Evolutionary conservation across 2,113 vertebrate genomes (phyloP).

Genomic region (Solea solea): DNA sequence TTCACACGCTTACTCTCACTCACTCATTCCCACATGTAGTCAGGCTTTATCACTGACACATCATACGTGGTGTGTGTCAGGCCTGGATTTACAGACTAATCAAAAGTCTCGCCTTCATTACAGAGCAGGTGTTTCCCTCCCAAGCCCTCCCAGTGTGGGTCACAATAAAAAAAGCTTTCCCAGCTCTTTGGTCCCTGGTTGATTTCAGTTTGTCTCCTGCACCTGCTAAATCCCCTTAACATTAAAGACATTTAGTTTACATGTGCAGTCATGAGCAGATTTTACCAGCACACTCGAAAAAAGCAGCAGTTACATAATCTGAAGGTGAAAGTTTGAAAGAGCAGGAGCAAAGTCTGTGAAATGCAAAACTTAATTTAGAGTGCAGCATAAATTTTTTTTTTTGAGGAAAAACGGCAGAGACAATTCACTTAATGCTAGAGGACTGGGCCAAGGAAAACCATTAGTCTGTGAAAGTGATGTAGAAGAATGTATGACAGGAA

Average conservation of each 20-base stretch:
- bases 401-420: constrained; percentile 10
- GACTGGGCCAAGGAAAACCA: constrained; percentile 26
- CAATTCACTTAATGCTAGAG: constrained; percentile 29
- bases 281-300: neutral
- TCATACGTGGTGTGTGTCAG: constrained; percentile 1
- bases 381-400: constrained; percentile 26
- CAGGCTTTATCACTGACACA: neutral
- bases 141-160: neutral
- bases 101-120: constrained; percentile 13
- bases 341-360: constrained; percentile 10
- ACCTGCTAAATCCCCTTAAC: constrained; percentile 2
- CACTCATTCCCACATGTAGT: neutral
- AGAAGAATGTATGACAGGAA: constrained; percentile 8
- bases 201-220: neutral
- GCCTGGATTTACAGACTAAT: constrained; percentile 20
- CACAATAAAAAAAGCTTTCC: constrained; percentile 8
- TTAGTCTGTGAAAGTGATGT: constrained; percentile 4
- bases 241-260: neutral
- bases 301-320: neutral
- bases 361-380: constrained; percentile 9
- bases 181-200: constrained; percentile 10
- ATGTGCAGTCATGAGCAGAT: neutral
- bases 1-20: neutral
- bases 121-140: constrained; percentile 44
- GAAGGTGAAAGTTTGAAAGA: neutral